Evolutionary conservation across 1,140 invertebrate genomes (phyloP).

Genomic region (Pseudoatta argentina): DNA sequence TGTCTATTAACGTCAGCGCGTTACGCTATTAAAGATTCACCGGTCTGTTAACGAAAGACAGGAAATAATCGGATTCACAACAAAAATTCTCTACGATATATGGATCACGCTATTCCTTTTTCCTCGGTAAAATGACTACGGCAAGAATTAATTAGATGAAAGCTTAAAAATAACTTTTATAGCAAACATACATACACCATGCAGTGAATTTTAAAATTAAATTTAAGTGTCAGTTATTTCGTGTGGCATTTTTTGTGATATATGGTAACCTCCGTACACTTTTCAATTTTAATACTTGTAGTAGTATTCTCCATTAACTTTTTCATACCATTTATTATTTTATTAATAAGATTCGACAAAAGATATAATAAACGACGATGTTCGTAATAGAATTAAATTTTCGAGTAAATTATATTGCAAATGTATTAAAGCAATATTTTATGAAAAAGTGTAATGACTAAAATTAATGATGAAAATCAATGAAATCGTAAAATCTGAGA

Average conservation of each 20-base stretch:
- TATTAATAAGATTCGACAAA: slow-evolving; percentile 2
- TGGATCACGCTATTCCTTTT: not conserved
- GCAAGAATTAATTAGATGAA: not conserved
- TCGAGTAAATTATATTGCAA: slow-evolving; percentile 13
- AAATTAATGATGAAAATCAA: slow-evolving; percentile 32
- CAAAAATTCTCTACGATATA: not conserved
- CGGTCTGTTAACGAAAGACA: not conserved
- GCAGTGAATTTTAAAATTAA: not conserved
- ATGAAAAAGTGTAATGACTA: not conserved
- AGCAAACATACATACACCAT: no score
- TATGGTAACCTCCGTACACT: not conserved
- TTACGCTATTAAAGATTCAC: slow-evolving; percentile 8
- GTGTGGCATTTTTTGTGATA: not conserved
- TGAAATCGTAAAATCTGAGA: not conserved
- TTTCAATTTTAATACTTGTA: not conserved
- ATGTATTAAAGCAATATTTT: not conserved
- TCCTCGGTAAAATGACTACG: not conserved
- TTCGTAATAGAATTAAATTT: slow-evolving; percentile 28
- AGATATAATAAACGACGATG: not conserved
- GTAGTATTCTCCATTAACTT: not conserved
- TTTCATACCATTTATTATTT: not conserved
- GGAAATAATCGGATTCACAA: not conserved
- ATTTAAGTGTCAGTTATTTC: not conserved
- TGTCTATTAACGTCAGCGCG: not conserved
- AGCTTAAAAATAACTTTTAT: not conserved